Evolutionary conservation across 2,888 invertebrate species (phyloP), one percentile per base, ranked within the genome.

Genomic region (Chymomyza caudatula): DNA sequence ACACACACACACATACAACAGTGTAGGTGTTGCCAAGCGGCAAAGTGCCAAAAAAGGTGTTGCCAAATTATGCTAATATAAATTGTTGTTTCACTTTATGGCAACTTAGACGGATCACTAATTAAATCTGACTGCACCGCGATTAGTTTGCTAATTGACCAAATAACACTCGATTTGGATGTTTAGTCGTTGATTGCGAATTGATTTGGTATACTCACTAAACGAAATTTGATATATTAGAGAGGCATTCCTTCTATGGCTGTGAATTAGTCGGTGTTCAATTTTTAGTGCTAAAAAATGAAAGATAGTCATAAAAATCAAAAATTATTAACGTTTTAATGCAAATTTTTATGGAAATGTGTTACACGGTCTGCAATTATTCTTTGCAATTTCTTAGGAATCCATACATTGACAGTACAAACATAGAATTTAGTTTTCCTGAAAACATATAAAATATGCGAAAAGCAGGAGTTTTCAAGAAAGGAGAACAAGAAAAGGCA

Each of bases 11-110:
- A 57, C 52, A 13, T n/a, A n/a, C 17, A 43, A 42, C 22, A 52
- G 20, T 22, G 66, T 71, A 60, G 81, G 81, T 67, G 82, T 76
- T 62, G 63, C 62, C 54, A 65, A 23, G 22, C 53, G 8, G n/a
- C 53, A 59, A 65, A 22, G 49, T 47, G 64, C 53, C 47, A 54
- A 29, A 65, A 72, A 71, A 76, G 85, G 82, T 82, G 86, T 77
- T 83, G 86, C 85, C 85, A 78, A 83, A 83, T 83, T 83, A 86
- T 86, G 85, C 82, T 78, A 83, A 83, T 62, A 37, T 86, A 73
- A 56, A 86, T 19, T 53, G 53, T 53, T 53, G 53, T 20, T 53
- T 56, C 64, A 61, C 57, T 37, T 72, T 52, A 17, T 60, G 60
- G 22, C 57, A 17, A 55, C 6, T 42, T 20, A 13, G 53, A 20